Evolutionary conservation across 2,797 vertebrate species (phyloP), one percentile per base, ranked within the genome.

Genomic region (Lepilemur ruficaudatus): DNA sequence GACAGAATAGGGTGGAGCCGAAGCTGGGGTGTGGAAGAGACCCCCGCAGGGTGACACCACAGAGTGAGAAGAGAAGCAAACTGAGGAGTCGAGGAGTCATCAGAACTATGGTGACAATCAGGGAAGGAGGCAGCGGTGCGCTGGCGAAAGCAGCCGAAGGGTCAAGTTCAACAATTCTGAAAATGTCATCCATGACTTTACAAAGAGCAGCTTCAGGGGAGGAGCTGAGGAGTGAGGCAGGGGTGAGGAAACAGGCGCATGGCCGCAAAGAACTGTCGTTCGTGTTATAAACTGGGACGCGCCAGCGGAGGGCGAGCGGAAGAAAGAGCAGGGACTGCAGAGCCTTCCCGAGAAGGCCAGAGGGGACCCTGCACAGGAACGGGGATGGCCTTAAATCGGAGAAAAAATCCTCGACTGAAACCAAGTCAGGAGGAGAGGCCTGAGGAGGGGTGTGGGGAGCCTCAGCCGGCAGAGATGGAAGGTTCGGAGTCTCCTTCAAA

Each of bases 321-420:
- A 46, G 48, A 41, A 41, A 50, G 12, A 50, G 22, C 4, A 22
- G 4, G 13, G 28, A 10, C 6, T 4, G 23, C 0, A 22, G 22
- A 3, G 73, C 13, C 35, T 72, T 55, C 30, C 80, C n/a, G 48
- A 18, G 23, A 7, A 8, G 14, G n/a, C 48, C n/a, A 67, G 86
- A 7, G 17, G 12, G 5, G 30, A 22, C n/a, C n/a, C 38, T 11
- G 10, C 15, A 8, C 38, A 25, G 32, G n/a, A 5, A 2, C 4
- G 15, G 38, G 48, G 57, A 28, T 5, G 30, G 32, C 38, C 28
- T 79, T 11, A 8, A 12, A 86, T 2, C 41, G 30, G 43, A 85
- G 38, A 28, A 32, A 23, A 22, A 15, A 11, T 38, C 43, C 67
- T 50, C 17, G 13, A 4, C 17, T 5, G 41, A 14, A 13, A 50